Percentiles rank a stretch among this genome's conserved stretches.
phyloP scores from a whole-genome alignment of 2,888 invertebrate genomes.

The Pseudococcus jackbeardsleyi region DNA sequence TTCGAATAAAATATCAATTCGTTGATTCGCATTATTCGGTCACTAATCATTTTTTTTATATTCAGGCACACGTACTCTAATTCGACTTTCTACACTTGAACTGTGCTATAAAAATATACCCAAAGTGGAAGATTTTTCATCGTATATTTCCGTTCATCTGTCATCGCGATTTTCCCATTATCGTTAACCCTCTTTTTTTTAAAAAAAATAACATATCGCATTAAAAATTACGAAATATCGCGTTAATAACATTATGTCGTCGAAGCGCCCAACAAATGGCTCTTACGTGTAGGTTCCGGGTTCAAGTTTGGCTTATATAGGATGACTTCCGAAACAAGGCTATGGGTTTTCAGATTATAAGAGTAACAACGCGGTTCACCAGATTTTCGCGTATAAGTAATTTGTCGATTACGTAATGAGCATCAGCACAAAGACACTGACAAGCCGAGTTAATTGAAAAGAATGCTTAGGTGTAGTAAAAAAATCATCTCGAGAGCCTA shows the following conservation, averaged over 20 bases:
- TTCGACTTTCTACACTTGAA: too few relatives aligned
- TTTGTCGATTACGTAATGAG: too few relatives aligned
- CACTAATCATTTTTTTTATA: too few relatives aligned
- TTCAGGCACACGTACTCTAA: too few relatives aligned
- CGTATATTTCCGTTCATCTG: background rate
- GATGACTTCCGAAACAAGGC: background rate
- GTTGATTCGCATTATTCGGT: too few relatives aligned
- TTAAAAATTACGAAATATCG: slow-evolving; percentile 3
- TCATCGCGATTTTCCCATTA: background rate
- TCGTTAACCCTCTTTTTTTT: background rate
- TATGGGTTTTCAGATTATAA: background rate
- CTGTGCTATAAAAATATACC: too few relatives aligned
- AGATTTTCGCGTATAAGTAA: background rate
- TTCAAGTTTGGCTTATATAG: background rate
- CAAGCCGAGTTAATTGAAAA: too few relatives aligned
- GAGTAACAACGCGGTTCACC: background rate
- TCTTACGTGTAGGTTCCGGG: slow-evolving; percentile 10
- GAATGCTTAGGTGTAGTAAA: too few relatives aligned
- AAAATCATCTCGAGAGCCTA: too few relatives aligned
- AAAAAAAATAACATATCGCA: background rate
- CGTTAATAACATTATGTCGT: background rate
- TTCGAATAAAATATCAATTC: too few relatives aligned
- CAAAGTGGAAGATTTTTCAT: too few relatives aligned
- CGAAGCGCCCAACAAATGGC: background rate
- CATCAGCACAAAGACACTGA: too few relatives aligned